Evolutionary conservation across 2,888 invertebrate genomes (phyloP).

Genomic region (Cerceris ruficornis): DNA sequence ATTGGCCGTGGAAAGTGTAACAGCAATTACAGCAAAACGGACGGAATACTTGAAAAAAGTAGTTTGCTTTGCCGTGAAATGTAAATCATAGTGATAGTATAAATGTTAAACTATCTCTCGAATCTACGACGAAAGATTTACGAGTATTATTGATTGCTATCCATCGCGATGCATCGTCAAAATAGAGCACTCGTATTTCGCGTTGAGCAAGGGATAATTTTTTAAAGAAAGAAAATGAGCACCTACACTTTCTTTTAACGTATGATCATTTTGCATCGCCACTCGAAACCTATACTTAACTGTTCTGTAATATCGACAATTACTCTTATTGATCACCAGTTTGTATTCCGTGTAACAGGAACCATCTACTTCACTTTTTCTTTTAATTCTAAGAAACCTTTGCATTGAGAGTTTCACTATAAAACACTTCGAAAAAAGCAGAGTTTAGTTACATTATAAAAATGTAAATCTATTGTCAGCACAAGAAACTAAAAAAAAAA

Average conservation of each 20-base stretch:
- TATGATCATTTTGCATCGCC: background rate
- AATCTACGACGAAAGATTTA: constrained; percentile 13
- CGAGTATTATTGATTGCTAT: background rate
- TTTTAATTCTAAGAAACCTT: no score
- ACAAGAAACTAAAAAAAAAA: no score
- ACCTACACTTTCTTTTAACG: background rate
- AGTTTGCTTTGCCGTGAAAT: constrained; percentile 15
- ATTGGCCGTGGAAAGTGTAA: constrained; percentile 10
- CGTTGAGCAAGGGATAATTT: background rate
- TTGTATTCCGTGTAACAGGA: background rate
- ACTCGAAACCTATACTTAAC: background rate
- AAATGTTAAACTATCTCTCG: constrained; percentile 14
- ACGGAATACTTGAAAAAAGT: constrained; percentile 14
- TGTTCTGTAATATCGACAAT: background rate
- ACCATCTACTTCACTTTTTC: background rate
- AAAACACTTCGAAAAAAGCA: no score
- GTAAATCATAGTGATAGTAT: constrained; percentile 19
- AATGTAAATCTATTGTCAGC: no score
- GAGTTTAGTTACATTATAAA: no score
- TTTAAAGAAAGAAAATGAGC: background rate
- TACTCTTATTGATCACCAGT: background rate
- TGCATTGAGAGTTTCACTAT: background rate
- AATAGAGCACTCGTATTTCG: background rate
- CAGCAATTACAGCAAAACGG: background rate
- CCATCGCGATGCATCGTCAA: constrained; percentile 5